Conservation (phyloP, 2,797 vertebrate species). For the Stomatorhinus walkeri region DNA sequence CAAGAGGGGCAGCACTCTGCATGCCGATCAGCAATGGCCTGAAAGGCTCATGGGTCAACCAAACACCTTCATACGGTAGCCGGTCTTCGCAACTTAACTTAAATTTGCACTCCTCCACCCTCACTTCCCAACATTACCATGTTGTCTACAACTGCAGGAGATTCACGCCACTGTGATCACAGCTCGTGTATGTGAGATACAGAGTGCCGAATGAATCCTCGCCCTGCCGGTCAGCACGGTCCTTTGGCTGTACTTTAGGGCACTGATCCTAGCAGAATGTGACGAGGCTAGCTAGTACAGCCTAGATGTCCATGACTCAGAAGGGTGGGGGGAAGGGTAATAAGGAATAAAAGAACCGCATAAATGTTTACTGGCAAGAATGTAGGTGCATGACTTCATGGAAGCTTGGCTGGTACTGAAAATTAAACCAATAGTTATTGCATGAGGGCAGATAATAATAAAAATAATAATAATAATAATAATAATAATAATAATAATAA, state of each 20-base stretch:
- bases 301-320: not conserved
- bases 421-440: not conserved
- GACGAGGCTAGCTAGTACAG: not conserved
- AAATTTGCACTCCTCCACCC: not conserved
- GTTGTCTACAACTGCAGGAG: not conserved
- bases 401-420: not conserved
- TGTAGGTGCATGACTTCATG: not conserved
- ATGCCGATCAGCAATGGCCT: not conserved
- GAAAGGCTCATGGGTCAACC: not conserved
- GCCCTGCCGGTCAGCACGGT: constrained; percentile 34
- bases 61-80: not conserved
- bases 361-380: not conserved
- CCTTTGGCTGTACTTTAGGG: constrained; percentile 36
- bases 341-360: not conserved
- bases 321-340: not conserved
- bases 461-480: not conserved
- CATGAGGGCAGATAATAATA: not conserved
- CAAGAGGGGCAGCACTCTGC: not conserved
- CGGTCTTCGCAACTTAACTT: not conserved
- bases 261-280: constrained; percentile 44
- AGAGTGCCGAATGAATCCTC: not conserved
- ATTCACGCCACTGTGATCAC: not conserved
- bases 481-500: not conserved
- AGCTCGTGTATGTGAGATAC: not conserved
- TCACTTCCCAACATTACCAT: not conserved